Evolutionary conservation across 2,797 vertebrate species (phyloP).

Genomic region (Myotis myotis): DNA sequence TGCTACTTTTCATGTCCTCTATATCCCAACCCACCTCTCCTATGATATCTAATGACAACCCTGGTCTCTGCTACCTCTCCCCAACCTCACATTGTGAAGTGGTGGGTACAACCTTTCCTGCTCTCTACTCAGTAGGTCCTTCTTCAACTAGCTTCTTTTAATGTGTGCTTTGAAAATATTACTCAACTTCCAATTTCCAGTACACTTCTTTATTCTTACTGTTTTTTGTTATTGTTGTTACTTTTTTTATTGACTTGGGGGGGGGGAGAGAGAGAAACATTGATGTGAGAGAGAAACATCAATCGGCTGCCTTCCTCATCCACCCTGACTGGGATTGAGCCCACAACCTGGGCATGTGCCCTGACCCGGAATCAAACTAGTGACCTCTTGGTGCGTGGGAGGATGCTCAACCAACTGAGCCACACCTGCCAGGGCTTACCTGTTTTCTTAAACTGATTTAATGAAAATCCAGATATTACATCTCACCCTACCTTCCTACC

Average conservation of each 20-base stretch:
- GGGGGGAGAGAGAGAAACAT: neutral
- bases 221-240: neutral
- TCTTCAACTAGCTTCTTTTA: constrained; percentile 1
- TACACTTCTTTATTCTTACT: neutral
- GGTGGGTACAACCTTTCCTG: neutral
- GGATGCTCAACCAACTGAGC: neutral
- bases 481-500: neutral
- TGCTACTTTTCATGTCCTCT: constrained; percentile 40
- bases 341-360: neutral
- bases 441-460: constrained; percentile 37
- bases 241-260: neutral
- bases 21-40: neutral
- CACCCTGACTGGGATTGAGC: neutral
- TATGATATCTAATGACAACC: constrained; percentile 22
- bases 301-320: neutral
- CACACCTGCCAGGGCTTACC: neutral
- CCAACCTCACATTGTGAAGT: constrained; percentile 41
- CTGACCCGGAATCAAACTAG: neutral
- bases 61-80: neutral
- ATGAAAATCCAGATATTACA: neutral
- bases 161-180: constrained; percentile 25
- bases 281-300: neutral
- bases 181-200: neutral
- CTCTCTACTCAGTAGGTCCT: constrained; percentile 6
- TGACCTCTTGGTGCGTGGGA: neutral